These are phyloP conservation scores for Apostichopus japonicus DNA, from an alignment of 35 echinoderm and acorn worm species.

Conservation along the genomic window DNA sequence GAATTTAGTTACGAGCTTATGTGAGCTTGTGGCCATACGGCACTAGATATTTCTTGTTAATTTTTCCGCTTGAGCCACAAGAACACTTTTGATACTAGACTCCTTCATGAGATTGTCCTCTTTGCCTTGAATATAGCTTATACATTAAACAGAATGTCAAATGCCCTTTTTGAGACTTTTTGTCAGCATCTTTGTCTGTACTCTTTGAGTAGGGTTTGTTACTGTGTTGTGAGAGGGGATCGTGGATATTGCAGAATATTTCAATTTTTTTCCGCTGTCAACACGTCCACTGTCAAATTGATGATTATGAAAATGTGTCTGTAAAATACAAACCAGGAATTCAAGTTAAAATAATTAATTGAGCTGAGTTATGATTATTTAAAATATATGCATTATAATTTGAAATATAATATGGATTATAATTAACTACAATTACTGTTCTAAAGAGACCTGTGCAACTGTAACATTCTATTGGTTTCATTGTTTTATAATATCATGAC, in stretches of 20 bases:
- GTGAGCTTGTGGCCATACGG: slow-evolving; percentile 49
- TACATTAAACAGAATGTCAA: slow-evolving; percentile 16
- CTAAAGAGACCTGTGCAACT: too few species aligned
- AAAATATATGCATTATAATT: too few species aligned
- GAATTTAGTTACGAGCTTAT: slow-evolving; percentile 61
- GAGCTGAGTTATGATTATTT: too few species aligned
- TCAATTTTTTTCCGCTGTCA: not conserved
- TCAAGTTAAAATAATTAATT: too few species aligned
- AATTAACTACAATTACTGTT: too few species aligned
- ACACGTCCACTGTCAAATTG: too few species aligned
- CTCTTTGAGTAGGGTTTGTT: not conserved
- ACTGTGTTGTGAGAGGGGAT: not conserved
- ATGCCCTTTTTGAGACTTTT: slow-evolving; percentile 7
- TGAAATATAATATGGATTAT: too few species aligned
- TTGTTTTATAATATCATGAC: too few species aligned
- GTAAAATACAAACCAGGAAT: not conserved
- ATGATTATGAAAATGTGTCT: not conserved
- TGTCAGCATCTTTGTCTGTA: not conserved
- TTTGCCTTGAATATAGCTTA: slow-evolving; percentile 23
- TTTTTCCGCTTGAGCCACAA: slow-evolving; percentile 40
- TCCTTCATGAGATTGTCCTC: not conserved
- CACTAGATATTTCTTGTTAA: slow-evolving; percentile 9
- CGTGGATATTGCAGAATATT: not conserved
- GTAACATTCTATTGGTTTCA: too few species aligned
- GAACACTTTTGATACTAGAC: slow-evolving; percentile 37